phyloP scores from a whole-genome alignment of 2,888 invertebrate genomes.

The Dryobotodes eremita region DNA sequence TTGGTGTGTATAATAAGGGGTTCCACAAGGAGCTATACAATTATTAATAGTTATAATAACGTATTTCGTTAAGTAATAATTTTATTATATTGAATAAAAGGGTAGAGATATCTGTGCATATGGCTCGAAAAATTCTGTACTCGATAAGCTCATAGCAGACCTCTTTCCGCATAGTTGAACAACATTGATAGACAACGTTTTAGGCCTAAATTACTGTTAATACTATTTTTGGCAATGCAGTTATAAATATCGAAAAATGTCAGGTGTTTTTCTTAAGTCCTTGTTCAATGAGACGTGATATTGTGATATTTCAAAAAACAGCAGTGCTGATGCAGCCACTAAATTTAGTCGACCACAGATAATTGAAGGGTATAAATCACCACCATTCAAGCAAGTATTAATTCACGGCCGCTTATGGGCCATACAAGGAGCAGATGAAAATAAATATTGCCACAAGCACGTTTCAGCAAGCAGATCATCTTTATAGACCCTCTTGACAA shows the following conservation, averaged over 20 bases:
- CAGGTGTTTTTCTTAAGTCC: background rate
- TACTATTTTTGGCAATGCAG: background rate
- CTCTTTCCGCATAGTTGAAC: background rate
- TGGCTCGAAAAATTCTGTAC: background rate
- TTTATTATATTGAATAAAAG: background rate
- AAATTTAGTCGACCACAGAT: background rate
- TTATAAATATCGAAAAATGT: background rate
- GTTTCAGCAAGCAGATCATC: background rate
- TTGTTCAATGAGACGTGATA: background rate
- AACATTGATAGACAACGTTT: background rate
- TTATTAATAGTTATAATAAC: background rate
- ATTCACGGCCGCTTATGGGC: background rate
- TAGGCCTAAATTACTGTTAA: background rate
- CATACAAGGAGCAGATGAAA: background rate
- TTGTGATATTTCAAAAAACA: background rate
- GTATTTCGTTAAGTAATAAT: background rate
- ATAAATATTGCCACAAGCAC: background rate
- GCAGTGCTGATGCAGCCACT: background rate
- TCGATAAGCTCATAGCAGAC: background rate
- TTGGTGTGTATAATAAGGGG: constrained; percentile 6
- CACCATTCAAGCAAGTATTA: background rate
- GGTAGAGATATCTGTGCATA: background rate
- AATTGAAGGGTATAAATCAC: background rate
- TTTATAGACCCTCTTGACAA: background rate
- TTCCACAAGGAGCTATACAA: background rate